Evolutionary conservation across 1,140 invertebrate species (phyloP), one percentile per base, ranked within the genome.

Genomic region (Drosophila cardini): DNA sequence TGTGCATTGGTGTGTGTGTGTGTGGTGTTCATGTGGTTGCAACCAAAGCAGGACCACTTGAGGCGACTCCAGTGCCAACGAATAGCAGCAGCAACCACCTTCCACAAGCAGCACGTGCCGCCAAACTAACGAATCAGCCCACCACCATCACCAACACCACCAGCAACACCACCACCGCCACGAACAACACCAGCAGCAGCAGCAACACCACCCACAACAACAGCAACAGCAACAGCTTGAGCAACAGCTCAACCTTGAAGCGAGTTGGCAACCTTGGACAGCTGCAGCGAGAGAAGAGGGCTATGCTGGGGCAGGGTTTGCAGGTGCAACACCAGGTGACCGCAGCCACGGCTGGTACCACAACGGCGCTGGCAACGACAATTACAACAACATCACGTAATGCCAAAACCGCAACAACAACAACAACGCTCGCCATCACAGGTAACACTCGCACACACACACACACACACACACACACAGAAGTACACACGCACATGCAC

Each of bases 21-120:
- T 87, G 72, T 62, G 82, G 65, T 78, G 78, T 46, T 38, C 40
- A 48, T 85, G 82, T 36, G 83, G 83, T 83, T 83, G 76, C 70
- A 89, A 89, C 84, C 80, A 83, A 89, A 84, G 84, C 84, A 89
- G 84, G 84, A 89, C 84, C 84, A 89, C 84, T 89, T 89, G 84
- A 89, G 83, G 84, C 84, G 75, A 86, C 75, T 71, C 65, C 82
- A 78, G 48, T 70, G 68, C 60, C 82, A 79, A 68, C 78, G 65
- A 67, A 13, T 43, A 30, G 7, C 50, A 52, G 60, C 71, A 79
- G 50, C 78, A 72, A 38, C 60, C 43, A 73, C 43, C 52, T 42
- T 8, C 61, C 30, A 62, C 61, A 76, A 74, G 45, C 68, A 77
- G 77, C 69, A 78, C 82, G 81, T 78, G 82, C 53, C 71, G 69